Evolutionary conservation across 2,113 vertebrate genomes (phyloP).

Genomic region (Empidonax alnorum): DNA sequence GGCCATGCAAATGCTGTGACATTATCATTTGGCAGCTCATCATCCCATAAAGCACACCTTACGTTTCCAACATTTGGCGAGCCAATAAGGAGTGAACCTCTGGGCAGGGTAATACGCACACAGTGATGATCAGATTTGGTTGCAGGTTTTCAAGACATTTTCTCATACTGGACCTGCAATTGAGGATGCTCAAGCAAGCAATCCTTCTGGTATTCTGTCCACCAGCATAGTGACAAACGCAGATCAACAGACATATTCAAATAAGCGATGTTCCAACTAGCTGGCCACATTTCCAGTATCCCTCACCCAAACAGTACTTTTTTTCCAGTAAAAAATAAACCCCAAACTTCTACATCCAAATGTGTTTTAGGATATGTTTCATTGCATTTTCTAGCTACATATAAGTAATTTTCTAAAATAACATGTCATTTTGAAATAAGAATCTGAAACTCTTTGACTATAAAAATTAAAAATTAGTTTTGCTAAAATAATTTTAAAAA

Average conservation of each 20-base stretch:
- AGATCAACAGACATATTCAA: neutral
- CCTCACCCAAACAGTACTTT: neutral
- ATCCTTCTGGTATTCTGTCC: neutral
- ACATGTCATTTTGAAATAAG: neutral
- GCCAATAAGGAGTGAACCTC: neutral
- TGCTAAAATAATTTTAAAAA: neutral
- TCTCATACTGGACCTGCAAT: neutral
- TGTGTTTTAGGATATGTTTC: neutral
- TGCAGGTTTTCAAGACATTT: neutral
- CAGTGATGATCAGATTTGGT: neutral
- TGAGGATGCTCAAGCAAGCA: neutral
- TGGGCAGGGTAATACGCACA: neutral
- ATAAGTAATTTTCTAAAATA: neutral
- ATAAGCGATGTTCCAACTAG: neutral
- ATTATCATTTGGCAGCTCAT: neutral
- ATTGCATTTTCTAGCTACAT: neutral
- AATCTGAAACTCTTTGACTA: neutral
- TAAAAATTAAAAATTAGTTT: neutral
- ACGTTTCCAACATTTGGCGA: neutral
- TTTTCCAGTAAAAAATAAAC: neutral
- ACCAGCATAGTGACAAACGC: neutral
- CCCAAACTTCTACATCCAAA: accelerated
- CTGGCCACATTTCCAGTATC: neutral
- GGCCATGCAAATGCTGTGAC: neutral
- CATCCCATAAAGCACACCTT: neutral